phyloP scores from a whole-genome alignment of 2,113 vertebrate species.

The Elgaria multicarinata region DNA sequence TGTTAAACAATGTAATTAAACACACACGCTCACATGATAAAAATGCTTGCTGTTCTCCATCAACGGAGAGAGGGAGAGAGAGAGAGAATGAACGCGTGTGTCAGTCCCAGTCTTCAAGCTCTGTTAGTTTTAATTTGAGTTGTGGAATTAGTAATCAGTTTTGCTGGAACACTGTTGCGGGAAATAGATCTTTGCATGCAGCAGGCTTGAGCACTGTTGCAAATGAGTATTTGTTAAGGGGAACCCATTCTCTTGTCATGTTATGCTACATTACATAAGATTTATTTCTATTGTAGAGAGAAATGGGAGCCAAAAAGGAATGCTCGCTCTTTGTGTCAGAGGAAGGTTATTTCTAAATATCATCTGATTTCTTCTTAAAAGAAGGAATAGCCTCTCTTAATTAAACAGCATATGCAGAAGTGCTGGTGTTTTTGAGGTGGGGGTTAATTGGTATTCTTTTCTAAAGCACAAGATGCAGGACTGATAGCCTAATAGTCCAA shows the following conservation, averaged over 20 bases:
- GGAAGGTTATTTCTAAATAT: conserved; percentile 51
- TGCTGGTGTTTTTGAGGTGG: not conserved
- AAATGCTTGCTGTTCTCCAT: conserved; percentile 73
- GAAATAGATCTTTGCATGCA: conserved; percentile 78
- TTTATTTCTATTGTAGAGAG: conserved; percentile 80
- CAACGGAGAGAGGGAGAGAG: conserved; percentile 62
- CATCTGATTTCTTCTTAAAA: conserved; percentile 18
- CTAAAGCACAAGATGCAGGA: not conserved
- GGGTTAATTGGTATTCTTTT: not conserved
- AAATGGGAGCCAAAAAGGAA: conserved; percentile 72
- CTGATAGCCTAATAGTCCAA: not conserved
- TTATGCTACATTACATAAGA: conserved; percentile 82
- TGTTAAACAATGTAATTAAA: conserved; percentile 83
- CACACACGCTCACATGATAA: conserved; percentile 55
- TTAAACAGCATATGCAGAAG: conserved; percentile 33
- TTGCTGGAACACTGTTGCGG: conserved; percentile 78
- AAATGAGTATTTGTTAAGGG: conserved; percentile 82
- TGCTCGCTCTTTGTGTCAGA: conserved; percentile 42
- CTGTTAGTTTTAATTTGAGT: conserved; percentile 85
- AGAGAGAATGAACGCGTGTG: conserved; percentile 22
- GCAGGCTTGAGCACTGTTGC: conserved; percentile 76
- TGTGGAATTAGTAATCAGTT: conserved; percentile 84
- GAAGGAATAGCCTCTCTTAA: conserved; percentile 50
- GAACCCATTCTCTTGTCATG: conserved; percentile 74
- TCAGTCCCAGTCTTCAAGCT: conserved; percentile 82